Evolutionary conservation across 1,140 invertebrate genomes (phyloP).

Genomic region (Drosophila erecta): DNA sequence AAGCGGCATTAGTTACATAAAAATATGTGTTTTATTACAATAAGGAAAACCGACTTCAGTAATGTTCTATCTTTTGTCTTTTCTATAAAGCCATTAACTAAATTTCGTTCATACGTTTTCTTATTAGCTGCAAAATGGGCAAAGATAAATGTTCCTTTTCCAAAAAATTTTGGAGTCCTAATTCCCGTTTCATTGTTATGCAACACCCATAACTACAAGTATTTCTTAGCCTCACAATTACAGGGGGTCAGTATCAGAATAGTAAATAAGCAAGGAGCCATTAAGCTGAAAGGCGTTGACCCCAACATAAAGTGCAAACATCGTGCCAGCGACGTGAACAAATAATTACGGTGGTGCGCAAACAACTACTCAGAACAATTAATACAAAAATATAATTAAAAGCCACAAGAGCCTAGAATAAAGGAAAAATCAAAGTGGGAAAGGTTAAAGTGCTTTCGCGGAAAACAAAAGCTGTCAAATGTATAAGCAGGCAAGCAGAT

Average conservation of each 20-base stretch:
- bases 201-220: background rate
- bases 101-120: no score
- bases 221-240: background rate
- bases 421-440: slow-evolving; percentile 31
- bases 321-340: slow-evolving; percentile 16
- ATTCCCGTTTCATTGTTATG: no score
- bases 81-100: no score
- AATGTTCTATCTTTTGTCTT: no score
- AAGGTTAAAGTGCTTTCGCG: slow-evolving; percentile 30
- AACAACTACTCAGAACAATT: slow-evolving; percentile 24
- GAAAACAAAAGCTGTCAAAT: slow-evolving; percentile 48
- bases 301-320: slow-evolving; percentile 48
- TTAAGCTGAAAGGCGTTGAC: slow-evolving; percentile 51
- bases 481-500: slow-evolving; percentile 41
- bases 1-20: background rate
- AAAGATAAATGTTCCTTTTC: no score
- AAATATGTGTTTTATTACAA: no score
- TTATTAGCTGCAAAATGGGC: no score
- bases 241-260: slow-evolving; percentile 22
- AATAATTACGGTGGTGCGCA: slow-evolving; percentile 41
- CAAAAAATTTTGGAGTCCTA: no score
- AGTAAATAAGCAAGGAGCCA: slow-evolving; percentile 26
- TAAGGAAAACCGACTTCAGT: no score
- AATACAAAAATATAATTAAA: slow-evolving; percentile 53
- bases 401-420: slow-evolving; percentile 28